Conservation (phyloP, 2,797 vertebrate genomes). For the Dipus sagitta region DNA sequence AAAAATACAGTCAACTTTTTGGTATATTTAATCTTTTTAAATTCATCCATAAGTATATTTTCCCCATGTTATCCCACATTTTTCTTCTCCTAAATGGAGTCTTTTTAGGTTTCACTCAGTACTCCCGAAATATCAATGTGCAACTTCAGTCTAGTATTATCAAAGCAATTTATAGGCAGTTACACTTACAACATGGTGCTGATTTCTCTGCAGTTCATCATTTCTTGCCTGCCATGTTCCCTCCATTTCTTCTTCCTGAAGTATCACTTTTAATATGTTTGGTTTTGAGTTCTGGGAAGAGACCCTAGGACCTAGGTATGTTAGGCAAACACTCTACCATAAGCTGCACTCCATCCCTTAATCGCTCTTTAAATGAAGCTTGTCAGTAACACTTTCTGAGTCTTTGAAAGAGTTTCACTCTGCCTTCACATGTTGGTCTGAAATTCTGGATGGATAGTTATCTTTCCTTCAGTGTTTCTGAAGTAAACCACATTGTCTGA, state of each 20-base stretch:
- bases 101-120: neutral
- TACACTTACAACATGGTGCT: rapidly evolving
- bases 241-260: neutral
- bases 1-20: neutral
- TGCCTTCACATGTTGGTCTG: neutral
- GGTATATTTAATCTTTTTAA: neutral
- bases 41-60: neutral
- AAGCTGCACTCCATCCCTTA: no score
- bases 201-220: rapidly evolving
- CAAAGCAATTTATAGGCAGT: neutral
- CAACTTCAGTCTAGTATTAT: neutral
- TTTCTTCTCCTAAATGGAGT: neutral
- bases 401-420: neutral
- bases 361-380: neutral
- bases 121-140: neutral
- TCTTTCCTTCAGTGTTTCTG: neutral
- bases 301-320: neutral
- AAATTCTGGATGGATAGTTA: neutral
- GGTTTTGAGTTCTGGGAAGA: neutral
- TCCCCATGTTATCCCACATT: neutral
- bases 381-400: neutral
- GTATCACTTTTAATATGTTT: neutral
- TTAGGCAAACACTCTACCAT: neutral
- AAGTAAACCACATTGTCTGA: rapidly evolving
- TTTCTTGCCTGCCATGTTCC: neutral